Conservation (phyloP, 2,797 vertebrate genomes). For the Muraenolepis orangiensis region DNA sequence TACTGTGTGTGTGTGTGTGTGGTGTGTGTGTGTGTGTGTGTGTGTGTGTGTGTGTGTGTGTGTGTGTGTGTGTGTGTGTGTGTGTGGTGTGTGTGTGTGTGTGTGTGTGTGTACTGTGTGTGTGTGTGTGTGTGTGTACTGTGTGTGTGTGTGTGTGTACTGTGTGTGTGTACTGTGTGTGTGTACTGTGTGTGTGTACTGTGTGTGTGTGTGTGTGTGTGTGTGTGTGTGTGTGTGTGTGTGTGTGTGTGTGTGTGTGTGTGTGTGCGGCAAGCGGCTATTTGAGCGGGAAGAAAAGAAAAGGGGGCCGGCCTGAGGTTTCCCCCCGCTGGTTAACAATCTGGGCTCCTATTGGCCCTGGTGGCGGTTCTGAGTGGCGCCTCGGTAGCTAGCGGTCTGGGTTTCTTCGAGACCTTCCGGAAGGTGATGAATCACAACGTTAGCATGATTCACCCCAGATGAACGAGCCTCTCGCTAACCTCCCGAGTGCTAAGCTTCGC, state of each 20-base stretch:
- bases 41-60: conserved; percentile 8
- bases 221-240: conserved; percentile 1
- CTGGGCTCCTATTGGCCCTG: too few species aligned
- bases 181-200: conserved; percentile 14
- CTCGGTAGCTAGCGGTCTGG: too few species aligned
- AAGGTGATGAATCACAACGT: conserved; percentile 21
- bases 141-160: conserved; percentile 4
- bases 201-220: neutral
- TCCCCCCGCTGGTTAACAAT: too few species aligned
- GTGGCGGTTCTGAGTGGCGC: too few species aligned
- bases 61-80: conserved; percentile 11
- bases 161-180: conserved; percentile 11
- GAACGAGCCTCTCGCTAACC: conserved; percentile 43
- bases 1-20: neutral
- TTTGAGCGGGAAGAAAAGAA: neutral
- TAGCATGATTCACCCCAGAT: conserved; percentile 37
- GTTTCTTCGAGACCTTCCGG: too few species aligned
- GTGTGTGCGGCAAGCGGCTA: too few species aligned
- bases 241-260: conserved; percentile 6
- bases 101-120: conserved; percentile 2
- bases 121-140: neutral
- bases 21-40: conserved; percentile 5
- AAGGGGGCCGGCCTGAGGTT: too few species aligned
- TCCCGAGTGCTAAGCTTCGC: conserved; percentile 27
- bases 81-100: conserved; percentile 9